Conservation (phyloP, 2,797 vertebrate genomes). For the Carapus acus region DNA sequence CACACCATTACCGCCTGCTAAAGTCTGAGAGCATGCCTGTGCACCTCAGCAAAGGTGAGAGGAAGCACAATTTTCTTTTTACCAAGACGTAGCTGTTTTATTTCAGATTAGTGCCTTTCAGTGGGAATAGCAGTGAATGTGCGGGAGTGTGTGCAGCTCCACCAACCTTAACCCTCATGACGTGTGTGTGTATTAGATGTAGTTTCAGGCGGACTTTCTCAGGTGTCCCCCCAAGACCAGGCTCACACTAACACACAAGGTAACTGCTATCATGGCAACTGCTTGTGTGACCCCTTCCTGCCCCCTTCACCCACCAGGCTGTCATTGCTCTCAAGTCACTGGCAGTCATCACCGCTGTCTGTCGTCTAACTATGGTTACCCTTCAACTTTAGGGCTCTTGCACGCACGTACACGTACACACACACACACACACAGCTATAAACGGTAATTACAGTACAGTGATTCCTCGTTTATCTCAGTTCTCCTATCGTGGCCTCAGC, state of each 20-base stretch:
- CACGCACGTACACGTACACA: too few species aligned
- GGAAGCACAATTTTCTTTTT: too few species aligned
- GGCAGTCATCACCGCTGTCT: neutral
- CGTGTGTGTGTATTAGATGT: constrained; percentile 76
- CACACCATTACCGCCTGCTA: constrained; percentile 83
- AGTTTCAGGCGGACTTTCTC: constrained; percentile 74
- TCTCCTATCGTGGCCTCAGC: too few species aligned
- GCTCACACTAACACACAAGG: constrained; percentile 80
- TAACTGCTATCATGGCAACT: constrained; percentile 69
- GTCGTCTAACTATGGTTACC: constrained; percentile 17
- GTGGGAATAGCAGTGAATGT: too few species aligned
- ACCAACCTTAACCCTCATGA: constrained; percentile 57
- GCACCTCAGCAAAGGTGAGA: constrained; percentile 90
- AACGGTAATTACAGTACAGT: too few species aligned
- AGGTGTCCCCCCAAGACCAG: constrained; percentile 74
- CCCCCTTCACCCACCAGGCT: neutral
- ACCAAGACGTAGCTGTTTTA: too few species aligned
- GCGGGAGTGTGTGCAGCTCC: constrained; percentile 22
- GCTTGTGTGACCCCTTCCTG: constrained; percentile 34
- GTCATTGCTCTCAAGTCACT: too few species aligned
- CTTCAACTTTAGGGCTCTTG: too few species aligned
- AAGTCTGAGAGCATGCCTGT: constrained; percentile 98
- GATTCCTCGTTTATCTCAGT: too few species aligned
- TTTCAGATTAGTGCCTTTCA: too few species aligned
- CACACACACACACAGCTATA: too few species aligned